Evolutionary conservation across 2,113 vertebrate species (phyloP).

Genomic region (Anarhynchus alexandrinus): DNA sequence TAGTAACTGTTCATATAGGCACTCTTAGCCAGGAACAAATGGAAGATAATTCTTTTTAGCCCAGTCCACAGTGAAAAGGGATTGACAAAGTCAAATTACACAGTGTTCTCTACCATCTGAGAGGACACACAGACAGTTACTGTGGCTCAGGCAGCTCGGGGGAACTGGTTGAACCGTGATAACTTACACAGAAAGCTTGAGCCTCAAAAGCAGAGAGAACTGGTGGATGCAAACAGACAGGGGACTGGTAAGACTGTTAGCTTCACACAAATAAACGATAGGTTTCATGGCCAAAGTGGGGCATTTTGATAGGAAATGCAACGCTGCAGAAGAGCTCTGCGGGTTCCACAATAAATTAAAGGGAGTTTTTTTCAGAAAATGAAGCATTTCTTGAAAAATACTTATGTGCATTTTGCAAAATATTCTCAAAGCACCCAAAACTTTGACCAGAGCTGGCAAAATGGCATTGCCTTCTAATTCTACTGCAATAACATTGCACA

Average conservation of each 20-base stretch:
- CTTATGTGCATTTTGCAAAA: neutral
- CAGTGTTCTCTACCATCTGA: neutral
- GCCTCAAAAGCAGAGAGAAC: neutral
- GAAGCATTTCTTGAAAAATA: neutral
- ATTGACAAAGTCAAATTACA: conserved; percentile 32
- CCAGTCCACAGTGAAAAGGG: neutral
- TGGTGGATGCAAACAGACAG: neutral
- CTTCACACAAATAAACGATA: neutral
- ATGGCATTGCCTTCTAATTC: neutral
- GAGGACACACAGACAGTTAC: neutral
- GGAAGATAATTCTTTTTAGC: conserved; percentile 23
- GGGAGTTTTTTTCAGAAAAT: neutral
- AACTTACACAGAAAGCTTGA: neutral
- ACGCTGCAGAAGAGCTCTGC: neutral
- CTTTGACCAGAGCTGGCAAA: neutral
- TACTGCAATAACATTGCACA: neutral
- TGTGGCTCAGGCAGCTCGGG: neutral
- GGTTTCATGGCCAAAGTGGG: neutral
- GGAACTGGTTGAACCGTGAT: neutral
- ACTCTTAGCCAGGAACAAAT: neutral
- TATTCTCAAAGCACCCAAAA: neutral
- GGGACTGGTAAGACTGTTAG: neutral
- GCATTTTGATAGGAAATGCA: neutral
- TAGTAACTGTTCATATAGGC: neutral
- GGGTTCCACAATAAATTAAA: neutral